Percentiles rank a stretch among this genome's conserved stretches.
phyloP scores from a whole-genome alignment of 2,797 vertebrate species.

The Ctenosaura bakeri region DNA sequence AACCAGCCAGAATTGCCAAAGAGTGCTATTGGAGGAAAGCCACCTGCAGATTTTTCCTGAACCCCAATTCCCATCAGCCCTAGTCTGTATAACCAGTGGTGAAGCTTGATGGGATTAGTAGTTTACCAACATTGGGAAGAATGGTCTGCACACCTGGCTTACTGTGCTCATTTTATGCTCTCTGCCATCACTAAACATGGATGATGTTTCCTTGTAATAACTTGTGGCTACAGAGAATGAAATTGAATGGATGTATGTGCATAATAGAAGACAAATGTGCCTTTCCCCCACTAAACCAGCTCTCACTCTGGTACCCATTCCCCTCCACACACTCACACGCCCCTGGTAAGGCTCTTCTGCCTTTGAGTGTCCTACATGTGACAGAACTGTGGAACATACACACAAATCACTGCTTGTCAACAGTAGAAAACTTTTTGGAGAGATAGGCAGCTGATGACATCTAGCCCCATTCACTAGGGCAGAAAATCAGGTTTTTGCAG shows the following conservation, averaged over 20 bases:
- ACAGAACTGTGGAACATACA: background rate
- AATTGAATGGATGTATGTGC: background rate
- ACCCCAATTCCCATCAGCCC: background rate
- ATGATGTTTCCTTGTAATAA: background rate
- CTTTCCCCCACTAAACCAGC: background rate
- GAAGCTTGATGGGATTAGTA: background rate
- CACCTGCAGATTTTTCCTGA: background rate
- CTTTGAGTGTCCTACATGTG: background rate
- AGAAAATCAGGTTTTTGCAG: no score
- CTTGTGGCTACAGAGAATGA: background rate
- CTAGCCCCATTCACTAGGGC: background rate
- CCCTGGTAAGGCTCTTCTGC: background rate
- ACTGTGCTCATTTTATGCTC: background rate
- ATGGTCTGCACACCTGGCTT: no score
- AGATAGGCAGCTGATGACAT: background rate
- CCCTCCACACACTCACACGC: background rate
- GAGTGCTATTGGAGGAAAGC: background rate
- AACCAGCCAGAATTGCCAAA: background rate
- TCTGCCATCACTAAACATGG: background rate
- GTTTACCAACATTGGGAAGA: background rate
- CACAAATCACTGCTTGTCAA: background rate
- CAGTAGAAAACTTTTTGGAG: background rate
- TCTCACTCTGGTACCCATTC: accelerated
- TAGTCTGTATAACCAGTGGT: background rate
- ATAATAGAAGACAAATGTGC: background rate